These are phyloP conservation scores for Sclerurus mexicanus DNA, from an alignment of 2,113 vertebrate genomes.

Conservation along the genomic window DNA sequence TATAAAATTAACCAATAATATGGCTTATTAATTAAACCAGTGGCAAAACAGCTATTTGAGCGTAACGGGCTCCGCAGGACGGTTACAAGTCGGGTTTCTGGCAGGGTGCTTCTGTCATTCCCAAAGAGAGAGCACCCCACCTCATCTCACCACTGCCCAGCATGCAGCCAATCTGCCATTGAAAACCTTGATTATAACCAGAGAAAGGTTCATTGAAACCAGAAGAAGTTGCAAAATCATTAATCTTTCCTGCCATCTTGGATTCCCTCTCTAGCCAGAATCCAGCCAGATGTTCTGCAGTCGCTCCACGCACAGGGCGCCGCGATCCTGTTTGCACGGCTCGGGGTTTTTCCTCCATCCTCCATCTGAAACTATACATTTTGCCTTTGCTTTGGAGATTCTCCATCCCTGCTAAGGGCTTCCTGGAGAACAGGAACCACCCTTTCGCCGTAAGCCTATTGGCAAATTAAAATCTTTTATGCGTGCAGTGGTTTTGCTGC, in stretches of 20 bases:
- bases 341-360: not conserved
- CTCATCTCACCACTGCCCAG: conserved; percentile 41
- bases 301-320: not conserved
- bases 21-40: conserved; percentile 54
- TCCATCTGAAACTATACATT: not conserved
- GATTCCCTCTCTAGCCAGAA: not conserved
- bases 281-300: conserved; percentile 47
- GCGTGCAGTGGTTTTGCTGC: not conserved
- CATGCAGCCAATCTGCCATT: conserved; percentile 3
- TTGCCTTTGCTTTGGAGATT: not conserved
- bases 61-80: not conserved
- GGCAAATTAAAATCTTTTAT: not conserved
- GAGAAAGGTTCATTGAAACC: conserved; percentile 42
- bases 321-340: not conserved
- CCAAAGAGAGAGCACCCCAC: conserved; percentile 29
- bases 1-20: conserved; percentile 49
- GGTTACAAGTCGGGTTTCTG: not conserved
- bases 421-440: not conserved
- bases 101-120: conserved; percentile 16
- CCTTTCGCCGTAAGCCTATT: not conserved
- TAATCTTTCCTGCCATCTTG: conserved; percentile 50
- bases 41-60: conserved; percentile 15
- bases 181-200: conserved; percentile 44
- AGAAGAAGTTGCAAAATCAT: conserved; percentile 32
- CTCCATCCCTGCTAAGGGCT: not conserved